Evolutionary conservation across 2,797 vertebrate species (phyloP).

Genomic region (Chiloscyllium punctatum): DNA sequence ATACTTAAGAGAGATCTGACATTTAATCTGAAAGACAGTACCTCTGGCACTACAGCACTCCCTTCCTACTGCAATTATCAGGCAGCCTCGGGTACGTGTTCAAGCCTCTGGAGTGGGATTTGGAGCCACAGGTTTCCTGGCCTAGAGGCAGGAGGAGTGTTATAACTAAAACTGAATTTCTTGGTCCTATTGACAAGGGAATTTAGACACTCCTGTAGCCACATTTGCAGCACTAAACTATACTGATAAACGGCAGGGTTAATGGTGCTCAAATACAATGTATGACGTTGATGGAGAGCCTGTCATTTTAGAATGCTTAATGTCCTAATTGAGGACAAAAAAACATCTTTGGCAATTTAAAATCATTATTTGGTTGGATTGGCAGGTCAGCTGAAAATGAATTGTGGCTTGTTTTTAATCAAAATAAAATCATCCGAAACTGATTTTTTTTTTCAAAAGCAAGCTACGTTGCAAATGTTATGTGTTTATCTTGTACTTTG

Average conservation of each 20-base stretch:
- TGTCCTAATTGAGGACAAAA: background rate
- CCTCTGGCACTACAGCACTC: background rate
- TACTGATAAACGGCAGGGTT: background rate
- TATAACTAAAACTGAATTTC: background rate
- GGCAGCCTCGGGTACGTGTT: background rate
- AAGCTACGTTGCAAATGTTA: background rate
- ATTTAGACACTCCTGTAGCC: background rate
- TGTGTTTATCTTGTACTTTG: constrained; percentile 6
- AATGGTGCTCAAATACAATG: background rate
- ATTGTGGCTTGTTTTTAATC: background rate
- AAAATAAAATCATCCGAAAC: background rate
- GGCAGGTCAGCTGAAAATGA: background rate
- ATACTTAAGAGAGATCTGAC: background rate
- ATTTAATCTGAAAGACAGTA: background rate
- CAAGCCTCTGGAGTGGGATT: background rate
- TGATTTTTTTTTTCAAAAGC: background rate
- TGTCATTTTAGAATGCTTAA: background rate
- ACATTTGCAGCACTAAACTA: background rate
- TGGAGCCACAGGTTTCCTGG: background rate
- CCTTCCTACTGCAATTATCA: no score
- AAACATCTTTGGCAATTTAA: background rate
- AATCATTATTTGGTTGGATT: background rate
- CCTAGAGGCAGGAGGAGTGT: background rate
- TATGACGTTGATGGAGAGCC: background rate
- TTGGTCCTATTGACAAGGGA: background rate